Conservation (phyloP, 2,113 vertebrate genomes). For the Tichodroma muraria region DNA sequence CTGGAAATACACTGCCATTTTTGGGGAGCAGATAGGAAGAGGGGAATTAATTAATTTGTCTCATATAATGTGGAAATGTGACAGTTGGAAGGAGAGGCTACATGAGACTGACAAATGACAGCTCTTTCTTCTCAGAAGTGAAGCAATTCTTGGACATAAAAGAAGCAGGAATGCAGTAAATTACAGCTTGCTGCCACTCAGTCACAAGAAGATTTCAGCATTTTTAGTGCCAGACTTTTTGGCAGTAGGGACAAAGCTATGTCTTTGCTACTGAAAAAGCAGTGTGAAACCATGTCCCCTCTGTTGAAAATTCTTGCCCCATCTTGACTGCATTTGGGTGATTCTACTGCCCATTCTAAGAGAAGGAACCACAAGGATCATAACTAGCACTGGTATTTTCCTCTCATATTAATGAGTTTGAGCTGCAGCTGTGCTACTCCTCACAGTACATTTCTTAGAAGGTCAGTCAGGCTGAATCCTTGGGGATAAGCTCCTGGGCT, state of each 20-base stretch:
- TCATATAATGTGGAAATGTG: neutral
- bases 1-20: neutral
- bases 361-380: neutral
- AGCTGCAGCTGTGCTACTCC: neutral
- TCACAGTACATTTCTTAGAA: neutral
- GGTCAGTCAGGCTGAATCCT: neutral
- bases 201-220: neutral
- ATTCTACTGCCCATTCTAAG: neutral
- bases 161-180: slow-evolving; percentile 23
- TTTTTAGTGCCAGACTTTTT: neutral
- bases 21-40: neutral
- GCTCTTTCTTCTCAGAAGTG: slow-evolving; percentile 7
- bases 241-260: neutral
- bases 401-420: neutral
- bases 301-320: neutral
- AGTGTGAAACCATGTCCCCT: neutral
- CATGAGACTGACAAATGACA: neutral
- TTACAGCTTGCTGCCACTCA: slow-evolving; percentile 17
- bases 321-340: neutral
- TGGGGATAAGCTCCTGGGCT: neutral
- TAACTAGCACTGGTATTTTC: neutral
- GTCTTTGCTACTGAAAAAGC: neutral
- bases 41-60: neutral
- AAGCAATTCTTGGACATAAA: slow-evolving; percentile 11
- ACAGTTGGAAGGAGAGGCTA: neutral